Evolutionary conservation across 2,113 vertebrate species (phyloP), one percentile per base, ranked within the genome.

Genomic region (Triplophysa rosa): DNA sequence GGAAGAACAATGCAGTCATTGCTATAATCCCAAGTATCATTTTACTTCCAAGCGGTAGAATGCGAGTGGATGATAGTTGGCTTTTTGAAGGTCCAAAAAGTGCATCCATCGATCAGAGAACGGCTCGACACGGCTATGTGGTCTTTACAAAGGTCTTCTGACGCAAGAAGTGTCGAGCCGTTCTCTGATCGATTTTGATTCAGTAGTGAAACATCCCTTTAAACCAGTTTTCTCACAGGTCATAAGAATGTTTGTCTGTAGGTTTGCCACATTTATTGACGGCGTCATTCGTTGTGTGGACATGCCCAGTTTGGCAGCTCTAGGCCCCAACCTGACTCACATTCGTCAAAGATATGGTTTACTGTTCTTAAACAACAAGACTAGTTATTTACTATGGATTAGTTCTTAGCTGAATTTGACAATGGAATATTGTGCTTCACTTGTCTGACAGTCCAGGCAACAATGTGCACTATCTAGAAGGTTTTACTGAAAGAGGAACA

Each of bases 261-360:
- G 81, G 37, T 92, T 91, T 91, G 42, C 62, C 5, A 33, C 14
- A 7, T 87, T 83, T 12, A 65, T 81, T 2, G 87, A 87, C 2
- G 89, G 89, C 0, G 77, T 84, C 33, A 85, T 88, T 4, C 87
- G 84, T 2, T 90, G 90, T 47, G 54, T 84, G 6, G 87, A 90
- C 61, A 29, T 89, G 69, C 52, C 47, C 42, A 82, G 29, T 33
- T 0, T 77, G 66, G 80, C 84, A n/a, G 78, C 87, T 12, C 85
- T 92, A 2, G 88, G 86, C 17, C 89, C 89, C 2, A 90, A 92
- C 64, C 86, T 92, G 61, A 82, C 67, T 74, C 87, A 85, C 79
- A 81, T 56, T 0, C 79, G 73, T 59, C 80, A 81, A 19, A 90
- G 89, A 90, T 92, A 69, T 67, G n/a, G 2, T 2, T n/a, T 42